phyloP scores from a whole-genome alignment of 2,797 vertebrate species.

The Chromobotia macracanthus region DNA sequence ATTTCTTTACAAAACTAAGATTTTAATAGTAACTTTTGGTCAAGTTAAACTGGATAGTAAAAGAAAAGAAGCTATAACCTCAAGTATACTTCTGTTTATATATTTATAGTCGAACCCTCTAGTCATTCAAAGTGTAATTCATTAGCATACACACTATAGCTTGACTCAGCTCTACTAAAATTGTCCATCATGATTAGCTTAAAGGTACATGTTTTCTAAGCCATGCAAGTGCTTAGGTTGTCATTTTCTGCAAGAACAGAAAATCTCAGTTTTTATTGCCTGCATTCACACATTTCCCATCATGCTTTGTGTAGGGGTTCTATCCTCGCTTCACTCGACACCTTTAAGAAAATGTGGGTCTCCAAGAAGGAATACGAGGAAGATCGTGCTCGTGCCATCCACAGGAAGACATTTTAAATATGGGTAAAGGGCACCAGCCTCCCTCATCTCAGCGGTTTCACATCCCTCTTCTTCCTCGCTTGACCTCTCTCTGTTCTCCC shows the following conservation, averaged over 20 bases:
- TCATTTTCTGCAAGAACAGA: not conserved
- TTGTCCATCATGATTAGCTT: not conserved
- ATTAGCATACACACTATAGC: too few relatives aligned
- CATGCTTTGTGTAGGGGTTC: slow-evolving; percentile 77
- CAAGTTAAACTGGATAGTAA: too few relatives aligned
- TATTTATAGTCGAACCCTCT: too few relatives aligned
- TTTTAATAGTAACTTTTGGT: too few relatives aligned
- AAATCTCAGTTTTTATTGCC: not conserved
- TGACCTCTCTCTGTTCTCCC: not conserved
- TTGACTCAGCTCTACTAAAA: too few relatives aligned
- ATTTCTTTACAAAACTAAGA: too few relatives aligned
- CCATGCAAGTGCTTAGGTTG: not conserved
- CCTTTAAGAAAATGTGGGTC: slow-evolving; percentile 95
- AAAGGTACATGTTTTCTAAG: not conserved
- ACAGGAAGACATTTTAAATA: slow-evolving; percentile 89
- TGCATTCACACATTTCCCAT: not conserved
- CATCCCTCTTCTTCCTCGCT: slow-evolving; percentile 4
- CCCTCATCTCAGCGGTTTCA: not conserved
- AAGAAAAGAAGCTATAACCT: too few relatives aligned
- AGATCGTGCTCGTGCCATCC: slow-evolving; percentile 86
- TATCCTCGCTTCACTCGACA: slow-evolving; percentile 89
- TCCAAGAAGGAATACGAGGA: slow-evolving; percentile 93
- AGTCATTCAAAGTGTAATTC: too few relatives aligned
- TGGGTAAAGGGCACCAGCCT: not conserved
- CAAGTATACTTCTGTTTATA: too few relatives aligned